These are phyloP conservation scores for Lophotis ruficrista DNA, from an alignment of 2,113 vertebrate genomes.

Conservation along the genomic window DNA sequence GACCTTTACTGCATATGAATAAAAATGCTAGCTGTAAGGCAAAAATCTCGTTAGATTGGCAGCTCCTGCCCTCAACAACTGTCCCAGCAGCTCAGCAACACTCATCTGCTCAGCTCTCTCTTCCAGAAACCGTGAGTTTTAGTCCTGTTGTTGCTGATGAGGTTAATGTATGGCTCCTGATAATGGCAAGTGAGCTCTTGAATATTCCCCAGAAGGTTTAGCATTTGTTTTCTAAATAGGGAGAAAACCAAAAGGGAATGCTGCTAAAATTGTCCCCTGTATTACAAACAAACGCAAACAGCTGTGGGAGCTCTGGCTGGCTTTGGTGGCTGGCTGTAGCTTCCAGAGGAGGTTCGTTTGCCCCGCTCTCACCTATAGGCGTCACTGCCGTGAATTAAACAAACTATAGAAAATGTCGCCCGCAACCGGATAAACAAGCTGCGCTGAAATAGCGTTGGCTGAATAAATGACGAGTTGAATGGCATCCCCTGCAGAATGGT, in stretches of 20 bases:
- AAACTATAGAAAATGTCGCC: not conserved
- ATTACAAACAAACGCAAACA: not conserved
- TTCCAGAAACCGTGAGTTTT: not conserved
- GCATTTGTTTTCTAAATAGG: not conserved
- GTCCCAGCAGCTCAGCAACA: not conserved
- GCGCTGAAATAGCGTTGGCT: not conserved
- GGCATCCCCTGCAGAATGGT: not conserved
- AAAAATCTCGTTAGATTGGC: constrained; percentile 7
- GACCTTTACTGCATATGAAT: not conserved
- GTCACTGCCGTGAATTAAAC: not conserved
- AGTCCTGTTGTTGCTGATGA: not conserved
- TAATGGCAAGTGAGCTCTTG: not conserved
- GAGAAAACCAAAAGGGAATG: not conserved
- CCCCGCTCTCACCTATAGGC: not conserved
- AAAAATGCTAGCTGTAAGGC: constrained; percentile 23
- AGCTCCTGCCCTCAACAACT: not conserved
- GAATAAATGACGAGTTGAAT: not conserved
- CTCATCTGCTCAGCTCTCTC: not conserved
- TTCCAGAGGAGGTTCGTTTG: not conserved
- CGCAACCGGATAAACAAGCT: not conserved
- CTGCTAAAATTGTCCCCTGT: not conserved
- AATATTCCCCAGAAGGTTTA: not conserved
- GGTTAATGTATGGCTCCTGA: not conserved
- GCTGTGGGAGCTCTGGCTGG: not conserved
- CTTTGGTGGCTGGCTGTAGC: not conserved